Percentiles rank a stretch among this genome's conserved stretches.
Conservation (phyloP, 2,888 invertebrate genomes). For the Lasius fuliginosus region DNA sequence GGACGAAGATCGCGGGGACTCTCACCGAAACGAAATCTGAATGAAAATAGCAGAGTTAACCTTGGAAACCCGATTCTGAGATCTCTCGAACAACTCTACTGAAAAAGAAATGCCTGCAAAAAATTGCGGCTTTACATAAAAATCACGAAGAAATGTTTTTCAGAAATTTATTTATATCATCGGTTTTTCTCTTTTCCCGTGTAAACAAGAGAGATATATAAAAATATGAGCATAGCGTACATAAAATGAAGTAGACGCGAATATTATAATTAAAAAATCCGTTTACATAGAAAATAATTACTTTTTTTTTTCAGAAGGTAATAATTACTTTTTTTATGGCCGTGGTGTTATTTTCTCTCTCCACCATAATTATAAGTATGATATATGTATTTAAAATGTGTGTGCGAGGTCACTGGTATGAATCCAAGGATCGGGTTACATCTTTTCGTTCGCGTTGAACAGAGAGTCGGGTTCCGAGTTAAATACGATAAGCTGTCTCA, state of each 20-base stretch:
- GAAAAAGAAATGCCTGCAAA: conserved; percentile 5
- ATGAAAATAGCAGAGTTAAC: conserved; percentile 59
- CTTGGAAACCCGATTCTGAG: neutral
- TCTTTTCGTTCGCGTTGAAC: conserved; percentile 20
- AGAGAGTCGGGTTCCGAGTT: conserved; percentile 43
- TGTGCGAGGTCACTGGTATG: neutral
- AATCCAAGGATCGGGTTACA: conserved; percentile 9
- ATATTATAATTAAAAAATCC: conserved; percentile 16
- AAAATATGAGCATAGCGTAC: neutral
- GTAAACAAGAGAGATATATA: neutral
- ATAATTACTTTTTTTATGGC: neutral
- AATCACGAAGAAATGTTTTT: neutral
- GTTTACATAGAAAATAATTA: conserved; percentile 1
- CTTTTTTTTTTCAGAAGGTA: neutral
- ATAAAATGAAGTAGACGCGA: neutral
- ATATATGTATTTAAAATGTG: neutral
- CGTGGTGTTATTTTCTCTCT: neutral
- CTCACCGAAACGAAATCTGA: conserved; percentile 64
- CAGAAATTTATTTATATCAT: neutral
- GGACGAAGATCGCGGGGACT: conserved; percentile 64
- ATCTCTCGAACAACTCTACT: neutral
- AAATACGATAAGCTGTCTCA: conserved; percentile 65
- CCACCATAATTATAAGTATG: neutral
- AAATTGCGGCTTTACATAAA: neutral
- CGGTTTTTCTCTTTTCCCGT: neutral